Conservation (phyloP, 2,888 invertebrate species). For the Idaea dimidiata region DNA sequence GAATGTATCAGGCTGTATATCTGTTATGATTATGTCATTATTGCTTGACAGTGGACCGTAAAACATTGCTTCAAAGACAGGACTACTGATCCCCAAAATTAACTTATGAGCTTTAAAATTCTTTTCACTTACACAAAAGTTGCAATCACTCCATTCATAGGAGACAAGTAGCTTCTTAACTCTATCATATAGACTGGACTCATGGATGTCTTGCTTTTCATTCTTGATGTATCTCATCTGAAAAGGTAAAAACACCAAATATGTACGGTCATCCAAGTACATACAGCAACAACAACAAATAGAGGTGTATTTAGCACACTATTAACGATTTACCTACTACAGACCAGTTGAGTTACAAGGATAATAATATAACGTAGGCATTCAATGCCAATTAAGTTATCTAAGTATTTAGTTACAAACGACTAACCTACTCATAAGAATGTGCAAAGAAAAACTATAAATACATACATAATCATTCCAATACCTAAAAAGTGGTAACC, state of each 20-base stretch:
- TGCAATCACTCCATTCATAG: constrained; percentile 81
- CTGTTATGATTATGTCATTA: constrained; percentile 75
- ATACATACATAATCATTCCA: background rate
- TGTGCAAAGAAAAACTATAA: background rate
- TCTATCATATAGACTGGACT: constrained; percentile 67
- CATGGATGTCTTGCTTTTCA: constrained; percentile 39
- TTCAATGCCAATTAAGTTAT: background rate
- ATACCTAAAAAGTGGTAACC: background rate
- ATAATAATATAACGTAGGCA: too few relatives aligned
- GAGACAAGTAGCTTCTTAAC: constrained; percentile 71
- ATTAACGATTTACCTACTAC: too few relatives aligned
- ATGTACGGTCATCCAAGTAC: background rate
- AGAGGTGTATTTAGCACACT: too few relatives aligned
- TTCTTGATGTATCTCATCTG: constrained; percentile 65
- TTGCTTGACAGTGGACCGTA: constrained; percentile 81
- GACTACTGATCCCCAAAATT: constrained; percentile 83
- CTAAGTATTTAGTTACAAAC: background rate
- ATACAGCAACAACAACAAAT: too few relatives aligned
- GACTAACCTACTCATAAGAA: background rate
- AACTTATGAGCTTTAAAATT: constrained; percentile 82
- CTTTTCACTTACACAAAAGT: constrained; percentile 75
- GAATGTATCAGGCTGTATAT: constrained; percentile 82
- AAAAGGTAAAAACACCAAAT: constrained; percentile 35
- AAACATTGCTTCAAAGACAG: constrained; percentile 86
- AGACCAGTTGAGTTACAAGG: too few relatives aligned